Evolutionary conservation across 2,888 invertebrate genomes (phyloP), one percentile per base, ranked within the genome.

Genomic region (Xanthorhoe designata): DNA sequence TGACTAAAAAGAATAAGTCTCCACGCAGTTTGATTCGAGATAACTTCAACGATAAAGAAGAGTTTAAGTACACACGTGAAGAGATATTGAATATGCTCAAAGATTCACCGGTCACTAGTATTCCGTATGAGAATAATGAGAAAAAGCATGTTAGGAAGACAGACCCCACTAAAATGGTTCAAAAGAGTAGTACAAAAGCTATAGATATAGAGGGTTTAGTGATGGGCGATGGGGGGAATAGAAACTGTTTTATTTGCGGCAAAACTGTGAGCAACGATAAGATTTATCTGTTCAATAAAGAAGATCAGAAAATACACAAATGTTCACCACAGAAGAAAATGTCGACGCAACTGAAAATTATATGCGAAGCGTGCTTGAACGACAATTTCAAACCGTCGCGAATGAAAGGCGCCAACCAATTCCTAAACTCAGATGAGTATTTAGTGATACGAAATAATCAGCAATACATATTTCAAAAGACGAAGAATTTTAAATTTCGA

Each of bases 71-170:
- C 32, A 90, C 91, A 0, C 78, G 93, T 13, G 92, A 93, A 51
- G 90, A 92, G 54, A 83, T 93, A 32, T 71, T 93, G 13, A 91
- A 92, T 70, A 89, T 93, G 89, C 90, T 93, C 24, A 93, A 92
- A 78, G 90, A 93, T 77, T 86, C 92, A 0, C 94, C 94, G 0
- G 88, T 92, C 1, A 85, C 87, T 0, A 83, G 89, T 0, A 64
- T 88, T n/a, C 89, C 90, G 1, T 88, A 85, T 61, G 88, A 87
- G 35, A 84, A 84, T 0, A 81, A 77, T 55, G 91, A 91, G 69
- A 78, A 90, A 10, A 83, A 84, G 32, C 90, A 92, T 75, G 87
- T 88, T 0, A 78, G 93, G 10, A 93, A 93, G 76, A 89, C 87
- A 6, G 91, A 93, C 69, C 93, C 93, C 0, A 85, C 89, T 0